Conservation (phyloP, 2,888 invertebrate genomes). For the Dysmachus trigonus region DNA sequence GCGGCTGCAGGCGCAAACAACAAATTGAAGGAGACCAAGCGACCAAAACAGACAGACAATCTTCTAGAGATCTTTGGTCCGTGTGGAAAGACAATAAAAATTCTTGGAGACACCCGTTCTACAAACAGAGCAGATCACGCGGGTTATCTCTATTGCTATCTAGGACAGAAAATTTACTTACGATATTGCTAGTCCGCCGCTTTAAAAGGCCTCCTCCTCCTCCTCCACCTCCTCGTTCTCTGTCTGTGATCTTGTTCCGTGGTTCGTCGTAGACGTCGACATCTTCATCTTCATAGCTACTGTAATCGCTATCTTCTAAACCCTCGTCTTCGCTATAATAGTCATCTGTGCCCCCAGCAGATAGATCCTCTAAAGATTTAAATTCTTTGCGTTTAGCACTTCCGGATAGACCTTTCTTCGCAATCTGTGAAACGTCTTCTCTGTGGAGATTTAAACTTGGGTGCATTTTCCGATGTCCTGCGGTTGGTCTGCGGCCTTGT, state of each 20-base stretch:
- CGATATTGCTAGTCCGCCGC: slow-evolving; percentile 51
- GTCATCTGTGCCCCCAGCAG: slow-evolving; percentile 50
- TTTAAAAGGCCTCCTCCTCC: slow-evolving; percentile 55
- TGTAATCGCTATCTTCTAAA: slow-evolving; percentile 53
- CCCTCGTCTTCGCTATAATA: slow-evolving; percentile 53
- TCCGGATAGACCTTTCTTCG: neutral
- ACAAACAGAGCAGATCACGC: neutral
- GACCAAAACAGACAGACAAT: neutral
- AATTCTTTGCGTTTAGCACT: slow-evolving; percentile 8
- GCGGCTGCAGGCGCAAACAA: neutral
- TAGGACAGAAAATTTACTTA: slow-evolving; percentile 34
- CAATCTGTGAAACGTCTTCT: neutral
- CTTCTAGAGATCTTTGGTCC: slow-evolving; percentile 1
- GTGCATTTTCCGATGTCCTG: neutral
- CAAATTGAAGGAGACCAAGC: slow-evolving; percentile 5
- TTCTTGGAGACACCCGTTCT: slow-evolving; percentile 22
- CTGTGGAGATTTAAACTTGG: neutral
- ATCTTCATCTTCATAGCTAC: slow-evolving; percentile 58
- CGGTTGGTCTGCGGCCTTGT: neutral
- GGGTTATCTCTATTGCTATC: slow-evolving; percentile 35
- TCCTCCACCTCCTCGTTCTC: slow-evolving; percentile 51
- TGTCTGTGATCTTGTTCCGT: slow-evolving; percentile 63
- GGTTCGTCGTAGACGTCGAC: slow-evolving; percentile 59
- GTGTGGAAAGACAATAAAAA: neutral
- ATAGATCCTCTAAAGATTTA: neutral